Evolutionary conservation across 2,797 vertebrate genomes (phyloP).

Genomic region (Coranthus polyacanthus): DNA sequence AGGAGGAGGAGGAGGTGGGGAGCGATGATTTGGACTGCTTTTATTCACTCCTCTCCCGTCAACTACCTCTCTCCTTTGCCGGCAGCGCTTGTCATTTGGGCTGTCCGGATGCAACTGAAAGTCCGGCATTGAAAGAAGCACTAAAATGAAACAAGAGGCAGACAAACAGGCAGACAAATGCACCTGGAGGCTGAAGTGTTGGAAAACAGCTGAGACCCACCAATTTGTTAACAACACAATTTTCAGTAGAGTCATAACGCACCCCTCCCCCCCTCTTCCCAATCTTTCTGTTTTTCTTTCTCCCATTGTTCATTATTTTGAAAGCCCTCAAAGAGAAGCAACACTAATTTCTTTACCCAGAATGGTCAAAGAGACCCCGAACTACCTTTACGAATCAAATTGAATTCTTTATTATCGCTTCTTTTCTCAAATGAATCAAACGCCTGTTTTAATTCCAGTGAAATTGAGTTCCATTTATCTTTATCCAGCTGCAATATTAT

Average conservation of each 20-base stretch:
- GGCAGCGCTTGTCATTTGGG: slow-evolving; percentile 79
- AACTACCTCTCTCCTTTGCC: slow-evolving; percentile 62
- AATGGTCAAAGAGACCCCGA: slow-evolving; percentile 47
- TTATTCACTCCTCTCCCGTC: slow-evolving; percentile 68
- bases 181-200: slow-evolving; percentile 75
- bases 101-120: slow-evolving; percentile 67
- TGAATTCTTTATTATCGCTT: slow-evolving; percentile 54
- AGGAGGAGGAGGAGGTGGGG: slow-evolving; percentile 5
- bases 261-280: slow-evolving; percentile 8
- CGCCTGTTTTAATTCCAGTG: slow-evolving; percentile 64
- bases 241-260: slow-evolving; percentile 59
- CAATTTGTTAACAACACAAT: slow-evolving; percentile 73
- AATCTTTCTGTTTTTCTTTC: slow-evolving; percentile 20
- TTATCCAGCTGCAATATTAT: slow-evolving; percentile 63
- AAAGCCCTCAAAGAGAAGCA: slow-evolving; percentile 31
- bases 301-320: slow-evolving; percentile 63
- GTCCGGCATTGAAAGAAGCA: slow-evolving; percentile 67
- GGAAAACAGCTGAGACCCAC: slow-evolving; percentile 79
- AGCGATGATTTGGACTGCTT: slow-evolving; percentile 53
- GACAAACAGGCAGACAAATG: slow-evolving; percentile 70
- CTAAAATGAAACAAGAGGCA: slow-evolving; percentile 58
- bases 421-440: slow-evolving; percentile 58
- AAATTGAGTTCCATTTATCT: slow-evolving; percentile 78
- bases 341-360: slow-evolving; percentile 43
- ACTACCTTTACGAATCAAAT: slow-evolving; percentile 69